Percentiles rank a stretch among this genome's conserved stretches.
These are phyloP conservation scores for Limnephilus auricula DNA, from an alignment of 2,888 invertebrate species.

Conservation along the genomic window DNA sequence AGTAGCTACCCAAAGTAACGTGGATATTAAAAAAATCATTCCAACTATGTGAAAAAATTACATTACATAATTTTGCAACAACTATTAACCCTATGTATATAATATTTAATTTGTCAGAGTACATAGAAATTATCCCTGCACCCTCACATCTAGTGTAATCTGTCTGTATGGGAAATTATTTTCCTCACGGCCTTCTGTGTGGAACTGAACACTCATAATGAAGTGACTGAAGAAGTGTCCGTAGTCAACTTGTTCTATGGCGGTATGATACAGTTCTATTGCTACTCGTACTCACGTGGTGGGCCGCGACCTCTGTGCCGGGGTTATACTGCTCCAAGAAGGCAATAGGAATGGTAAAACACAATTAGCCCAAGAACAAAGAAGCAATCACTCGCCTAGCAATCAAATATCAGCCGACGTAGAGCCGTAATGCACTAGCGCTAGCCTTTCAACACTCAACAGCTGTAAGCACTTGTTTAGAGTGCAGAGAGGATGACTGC, in stretches of 20 bases:
- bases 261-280: not conserved
- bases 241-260: not conserved
- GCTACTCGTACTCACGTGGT: constrained; percentile 75
- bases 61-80: not conserved
- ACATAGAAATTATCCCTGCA: not conserved
- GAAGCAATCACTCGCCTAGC: not conserved
- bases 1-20: not conserved
- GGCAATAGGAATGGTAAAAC: constrained; percentile 44
- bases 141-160: not conserved
- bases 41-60: too few relatives aligned
- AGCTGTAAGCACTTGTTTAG: not conserved
- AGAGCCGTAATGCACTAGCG: not conserved
- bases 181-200: too few relatives aligned
- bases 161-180: not conserved
- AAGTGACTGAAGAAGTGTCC: not conserved
- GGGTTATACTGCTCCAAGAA: constrained; percentile 74
- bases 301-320: constrained; percentile 78
- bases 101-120: not conserved
- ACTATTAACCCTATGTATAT: not conserved
- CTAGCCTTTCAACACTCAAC: not conserved
- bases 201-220: not conserved
- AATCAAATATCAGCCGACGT: not conserved
- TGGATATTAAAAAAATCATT: not conserved
- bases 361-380: not conserved
- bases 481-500: not conserved